phyloP scores from a whole-genome alignment of 1,140 invertebrate genomes.

The Cepaea nemoralis region DNA sequence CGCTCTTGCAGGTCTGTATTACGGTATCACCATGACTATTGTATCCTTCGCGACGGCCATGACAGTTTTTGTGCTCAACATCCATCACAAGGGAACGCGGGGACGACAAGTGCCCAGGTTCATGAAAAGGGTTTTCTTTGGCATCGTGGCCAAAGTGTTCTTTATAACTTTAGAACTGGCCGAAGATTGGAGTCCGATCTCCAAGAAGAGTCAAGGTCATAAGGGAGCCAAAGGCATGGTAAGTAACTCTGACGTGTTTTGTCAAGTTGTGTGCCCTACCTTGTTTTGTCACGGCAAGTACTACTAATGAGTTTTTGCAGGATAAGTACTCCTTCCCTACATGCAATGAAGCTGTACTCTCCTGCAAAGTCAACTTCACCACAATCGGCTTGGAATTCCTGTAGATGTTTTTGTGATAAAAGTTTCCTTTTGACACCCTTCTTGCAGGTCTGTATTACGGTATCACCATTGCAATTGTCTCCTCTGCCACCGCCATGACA shows the following conservation, averaged over 20 bases:
- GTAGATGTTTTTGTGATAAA: slow-evolving; percentile 2
- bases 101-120: slow-evolving; percentile 82
- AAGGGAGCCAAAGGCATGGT: neutral
- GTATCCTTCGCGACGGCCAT: slow-evolving; percentile 90
- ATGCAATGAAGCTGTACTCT: too few species aligned
- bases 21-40: slow-evolving; percentile 90
- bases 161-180: slow-evolving; percentile 73
- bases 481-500: slow-evolving; percentile 88
- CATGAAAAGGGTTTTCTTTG: slow-evolving; percentile 79
- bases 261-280: too few species aligned
- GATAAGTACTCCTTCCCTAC: too few species aligned
- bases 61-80: slow-evolving; percentile 81
- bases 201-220: neutral
- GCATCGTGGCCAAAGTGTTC: slow-evolving; percentile 73
- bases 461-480: slow-evolving; percentile 90
- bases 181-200: slow-evolving; percentile 22
- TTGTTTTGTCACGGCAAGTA: too few species aligned
- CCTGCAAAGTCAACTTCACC: too few species aligned
- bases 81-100: slow-evolving; percentile 86
- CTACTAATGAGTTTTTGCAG: too few species aligned
- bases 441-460: slow-evolving; percentile 88
- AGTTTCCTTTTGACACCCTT: neutral
- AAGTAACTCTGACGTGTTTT: neutral
- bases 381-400: neutral
- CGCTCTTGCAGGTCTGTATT: slow-evolving; percentile 82